Percentiles rank a stretch among this genome's conserved stretches.
phyloP scores from a whole-genome alignment of 2,888 invertebrate genomes.

The Polylopha cassiicola region DNA sequence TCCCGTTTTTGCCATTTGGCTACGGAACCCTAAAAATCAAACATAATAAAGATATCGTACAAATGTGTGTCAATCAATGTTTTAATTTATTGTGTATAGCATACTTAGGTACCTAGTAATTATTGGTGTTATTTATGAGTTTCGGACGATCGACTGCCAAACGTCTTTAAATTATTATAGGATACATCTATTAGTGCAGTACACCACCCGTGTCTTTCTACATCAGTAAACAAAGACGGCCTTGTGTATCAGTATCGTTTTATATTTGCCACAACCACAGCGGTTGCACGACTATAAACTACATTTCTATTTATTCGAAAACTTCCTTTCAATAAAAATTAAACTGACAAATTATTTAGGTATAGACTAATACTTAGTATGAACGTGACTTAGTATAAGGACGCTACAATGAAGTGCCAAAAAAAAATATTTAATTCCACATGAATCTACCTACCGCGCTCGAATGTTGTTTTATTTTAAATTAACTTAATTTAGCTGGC shows the following conservation, averaged over 20 bases:
- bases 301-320: too few relatives aligned
- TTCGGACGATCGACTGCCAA: slow-evolving; percentile 24
- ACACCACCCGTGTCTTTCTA: slow-evolving; percentile 53
- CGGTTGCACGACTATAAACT: slow-evolving; percentile 45
- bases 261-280: slow-evolving; percentile 59
- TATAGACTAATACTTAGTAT: too few relatives aligned
- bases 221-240: slow-evolving; percentile 67
- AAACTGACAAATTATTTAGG: background rate
- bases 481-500: too few relatives aligned
- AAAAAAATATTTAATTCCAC: too few relatives aligned
- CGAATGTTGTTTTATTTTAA: too few relatives aligned
- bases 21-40: too few relatives aligned
- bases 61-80: slow-evolving; percentile 4
- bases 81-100: slow-evolving; percentile 16
- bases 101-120: slow-evolving; percentile 12
- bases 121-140: slow-evolving; percentile 21
- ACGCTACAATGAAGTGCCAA: too few relatives aligned
- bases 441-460: too few relatives aligned
- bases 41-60: too few relatives aligned
- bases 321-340: slow-evolving; percentile 7
- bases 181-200: slow-evolving; percentile 32
- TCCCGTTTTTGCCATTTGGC: too few relatives aligned
- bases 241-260: slow-evolving; percentile 63
- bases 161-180: slow-evolving; percentile 25
- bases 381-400: too few relatives aligned